These are phyloP conservation scores for Trichopria drosophilae DNA, from an alignment of 2,888 invertebrate species.

Conservation along the genomic window DNA sequence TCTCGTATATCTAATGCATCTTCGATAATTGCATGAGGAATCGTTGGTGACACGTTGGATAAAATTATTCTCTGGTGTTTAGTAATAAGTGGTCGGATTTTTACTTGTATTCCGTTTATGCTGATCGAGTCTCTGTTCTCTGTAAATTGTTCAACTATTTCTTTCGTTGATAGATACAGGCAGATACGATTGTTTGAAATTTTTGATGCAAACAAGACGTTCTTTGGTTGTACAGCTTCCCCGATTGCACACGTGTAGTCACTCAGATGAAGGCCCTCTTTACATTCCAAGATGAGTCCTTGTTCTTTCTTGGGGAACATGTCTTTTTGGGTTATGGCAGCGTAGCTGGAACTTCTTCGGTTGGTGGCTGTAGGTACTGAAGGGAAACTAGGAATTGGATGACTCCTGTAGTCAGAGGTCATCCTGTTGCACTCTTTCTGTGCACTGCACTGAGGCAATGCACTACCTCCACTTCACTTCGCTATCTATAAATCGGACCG, in stretches of 20 bases:
- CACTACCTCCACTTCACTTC: no score
- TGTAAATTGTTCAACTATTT: conserved; percentile 18
- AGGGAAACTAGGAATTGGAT: no score
- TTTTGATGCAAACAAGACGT: conserved; percentile 13
- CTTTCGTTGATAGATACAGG: conserved; percentile 12
- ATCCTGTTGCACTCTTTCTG: no score
- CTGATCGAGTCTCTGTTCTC: conserved; percentile 1
- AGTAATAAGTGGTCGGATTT: conserved; percentile 12
- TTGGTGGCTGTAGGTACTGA: no score
- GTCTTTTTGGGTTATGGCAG: no score
- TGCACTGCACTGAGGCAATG: no score
- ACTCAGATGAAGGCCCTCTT: not conserved
- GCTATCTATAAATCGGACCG: no score
- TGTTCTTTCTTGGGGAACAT: not conserved
- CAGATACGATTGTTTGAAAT: conserved; percentile 20
- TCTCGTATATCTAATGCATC: not conserved
- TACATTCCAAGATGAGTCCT: not conserved
- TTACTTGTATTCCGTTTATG: conserved; percentile 1
- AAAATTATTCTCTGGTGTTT: conserved; percentile 17
- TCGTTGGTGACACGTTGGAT: conserved; percentile 13
- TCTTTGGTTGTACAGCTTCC: conserved; percentile 13
- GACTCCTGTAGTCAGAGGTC: no score
- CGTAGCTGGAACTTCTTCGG: no score
- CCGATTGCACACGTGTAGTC: conserved; percentile 9
- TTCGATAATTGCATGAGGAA: conserved; percentile 12